These are phyloP conservation scores for Altica lythri DNA, from an alignment of 2,888 invertebrate species.

Conservation along the genomic window DNA sequence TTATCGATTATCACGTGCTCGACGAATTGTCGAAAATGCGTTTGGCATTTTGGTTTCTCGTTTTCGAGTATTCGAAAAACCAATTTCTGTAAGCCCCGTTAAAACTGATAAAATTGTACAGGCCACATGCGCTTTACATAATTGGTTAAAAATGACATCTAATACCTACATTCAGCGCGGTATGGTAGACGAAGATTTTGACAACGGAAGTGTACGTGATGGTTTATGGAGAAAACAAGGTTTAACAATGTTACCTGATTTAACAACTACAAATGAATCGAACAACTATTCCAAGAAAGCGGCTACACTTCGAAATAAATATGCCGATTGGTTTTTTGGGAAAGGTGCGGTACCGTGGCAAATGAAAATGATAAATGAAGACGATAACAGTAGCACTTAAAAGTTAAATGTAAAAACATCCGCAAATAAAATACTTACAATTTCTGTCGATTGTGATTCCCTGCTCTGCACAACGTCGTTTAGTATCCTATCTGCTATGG, in stretches of 20 bases:
- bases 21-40: conserved; percentile 5
- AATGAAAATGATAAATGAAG: conserved; percentile 11
- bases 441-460: conserved; percentile 10
- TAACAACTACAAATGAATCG: conserved; percentile 4
- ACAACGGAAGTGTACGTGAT: conserved; percentile 19
- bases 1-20: conserved; percentile 11
- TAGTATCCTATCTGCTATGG: conserved; percentile 52
- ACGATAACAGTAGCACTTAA: neutral
- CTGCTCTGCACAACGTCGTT: conserved; percentile 41
- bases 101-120: neutral
- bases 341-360: conserved; percentile 12
- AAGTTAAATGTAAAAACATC: no score
- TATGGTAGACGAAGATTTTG: conserved; percentile 9
- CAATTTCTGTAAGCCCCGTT: neutral
- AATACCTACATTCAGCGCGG: neutral
- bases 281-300: conserved; percentile 26
- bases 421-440: no score
- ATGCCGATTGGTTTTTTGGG: conserved; percentile 4
- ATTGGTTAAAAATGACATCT: neutral
- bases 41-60: conserved; percentile 26
- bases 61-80: conserved; percentile 11
- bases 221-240: conserved; percentile 20
- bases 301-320: conserved; percentile 20
- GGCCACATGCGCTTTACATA: neutral
- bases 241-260: conserved; percentile 9